Percentiles rank a stretch among this genome's conserved stretches.
phyloP scores from a whole-genome alignment of 2,797 vertebrate species.

The Liparis tanakae region DNA sequence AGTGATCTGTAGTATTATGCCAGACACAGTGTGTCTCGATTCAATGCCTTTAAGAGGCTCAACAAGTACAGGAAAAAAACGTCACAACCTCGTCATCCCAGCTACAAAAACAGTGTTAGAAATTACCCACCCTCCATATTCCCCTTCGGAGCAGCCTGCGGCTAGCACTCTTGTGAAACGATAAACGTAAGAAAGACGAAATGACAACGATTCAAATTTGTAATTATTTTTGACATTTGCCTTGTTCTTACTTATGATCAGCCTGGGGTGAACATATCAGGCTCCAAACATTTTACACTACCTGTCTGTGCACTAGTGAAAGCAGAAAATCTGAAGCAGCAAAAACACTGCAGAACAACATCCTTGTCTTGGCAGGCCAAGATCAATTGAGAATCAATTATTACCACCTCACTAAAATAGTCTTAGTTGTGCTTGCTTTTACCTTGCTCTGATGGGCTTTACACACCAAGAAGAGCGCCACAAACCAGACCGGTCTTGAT shows the following conservation, averaged over 20 bases:
- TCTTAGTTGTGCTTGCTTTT: constrained; percentile 53
- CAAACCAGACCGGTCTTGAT: constrained; percentile 7
- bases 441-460: constrained; percentile 52
- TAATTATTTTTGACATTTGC: not conserved
- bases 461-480: not conserved
- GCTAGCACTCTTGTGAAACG: constrained; percentile 43
- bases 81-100: not conserved
- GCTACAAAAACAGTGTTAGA: constrained; percentile 11
- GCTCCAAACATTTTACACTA: constrained; percentile 7
- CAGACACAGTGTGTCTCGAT: constrained; percentile 10
- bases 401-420: not conserved
- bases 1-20: constrained; percentile 1
- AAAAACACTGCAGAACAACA: constrained; percentile 1
- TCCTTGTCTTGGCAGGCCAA: constrained; percentile 3
- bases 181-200: not conserved
- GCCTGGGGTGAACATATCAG: constrained; percentile 15
- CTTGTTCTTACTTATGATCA: constrained; percentile 12
- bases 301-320: constrained; percentile 16
- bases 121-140: not conserved
- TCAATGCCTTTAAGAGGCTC: constrained; percentile 34
- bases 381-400: not conserved
- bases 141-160: constrained; percentile 52
- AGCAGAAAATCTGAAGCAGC: not conserved
- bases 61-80: constrained; percentile 6
- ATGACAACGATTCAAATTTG: not conserved